These are phyloP conservation scores for Argopecten irradians DNA, from an alignment of 1,140 invertebrate species.

Conservation along the genomic window DNA sequence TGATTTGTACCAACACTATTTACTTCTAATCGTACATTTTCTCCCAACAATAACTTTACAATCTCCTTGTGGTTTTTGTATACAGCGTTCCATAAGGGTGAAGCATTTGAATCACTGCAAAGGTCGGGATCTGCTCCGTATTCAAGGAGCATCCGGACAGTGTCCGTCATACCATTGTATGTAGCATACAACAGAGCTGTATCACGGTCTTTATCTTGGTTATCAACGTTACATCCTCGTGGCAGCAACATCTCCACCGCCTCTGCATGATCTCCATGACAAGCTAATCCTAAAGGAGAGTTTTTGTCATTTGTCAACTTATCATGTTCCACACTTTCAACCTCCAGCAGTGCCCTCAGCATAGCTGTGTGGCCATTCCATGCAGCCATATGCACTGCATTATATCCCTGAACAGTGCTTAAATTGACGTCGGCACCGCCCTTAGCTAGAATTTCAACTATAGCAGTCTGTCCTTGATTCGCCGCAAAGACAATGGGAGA, in stretches of 20 bases:
- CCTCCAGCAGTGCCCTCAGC: constrained; percentile 52
- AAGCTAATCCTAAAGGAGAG: constrained; percentile 67
- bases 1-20: constrained; percentile 63
- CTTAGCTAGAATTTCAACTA: constrained; percentile 55
- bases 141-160: constrained; percentile 57
- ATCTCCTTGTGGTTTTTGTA: constrained; percentile 55
- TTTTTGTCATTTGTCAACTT: constrained; percentile 60
- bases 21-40: constrained; percentile 65
- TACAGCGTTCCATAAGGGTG: constrained; percentile 71
- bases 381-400: constrained; percentile 64
- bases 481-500: constrained; percentile 58
- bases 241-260: constrained; percentile 63
- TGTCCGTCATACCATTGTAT: constrained; percentile 62
- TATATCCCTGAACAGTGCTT: constrained; percentile 55
- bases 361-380: constrained; percentile 63
- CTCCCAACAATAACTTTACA: constrained; percentile 61
- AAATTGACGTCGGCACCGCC: constrained; percentile 53
- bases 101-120: constrained; percentile 56
- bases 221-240: constrained; percentile 67
- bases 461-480: constrained; percentile 49
- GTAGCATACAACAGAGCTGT: constrained; percentile 69
- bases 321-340: constrained; percentile 56
- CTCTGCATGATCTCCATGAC: constrained; percentile 56
- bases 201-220: constrained; percentile 67
- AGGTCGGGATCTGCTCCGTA: constrained; percentile 66